Evolutionary conservation across 1,140 invertebrate genomes (phyloP).

Genomic region (Zaprionus capensis): DNA sequence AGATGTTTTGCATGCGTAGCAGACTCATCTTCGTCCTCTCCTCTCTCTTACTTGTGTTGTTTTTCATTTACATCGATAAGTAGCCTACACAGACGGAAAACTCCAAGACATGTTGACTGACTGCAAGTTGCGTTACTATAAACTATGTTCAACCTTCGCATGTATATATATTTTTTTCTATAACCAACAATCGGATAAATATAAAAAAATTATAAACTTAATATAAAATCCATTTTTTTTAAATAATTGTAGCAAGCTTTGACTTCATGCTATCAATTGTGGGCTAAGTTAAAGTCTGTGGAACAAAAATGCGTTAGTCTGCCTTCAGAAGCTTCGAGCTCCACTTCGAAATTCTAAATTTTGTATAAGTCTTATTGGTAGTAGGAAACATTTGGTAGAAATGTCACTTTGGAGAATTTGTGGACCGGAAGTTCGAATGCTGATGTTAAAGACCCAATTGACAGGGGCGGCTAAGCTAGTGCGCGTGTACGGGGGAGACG

Average conservation of each 20-base stretch:
- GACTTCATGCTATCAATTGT: background rate
- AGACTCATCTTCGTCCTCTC: slow-evolving; percentile 15
- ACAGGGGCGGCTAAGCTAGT: background rate
- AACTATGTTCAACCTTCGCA: too few relatives aligned
- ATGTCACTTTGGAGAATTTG: slow-evolving; percentile 1
- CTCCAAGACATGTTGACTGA: background rate
- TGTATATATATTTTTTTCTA: too few relatives aligned
- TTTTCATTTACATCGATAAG: slow-evolving; percentile 68
- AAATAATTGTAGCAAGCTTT: background rate
- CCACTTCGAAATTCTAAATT: background rate
- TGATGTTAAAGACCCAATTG: background rate
- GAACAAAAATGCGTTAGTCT: background rate
- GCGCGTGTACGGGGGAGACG: background rate
- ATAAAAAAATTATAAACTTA: too few relatives aligned
- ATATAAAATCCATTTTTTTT: too few relatives aligned
- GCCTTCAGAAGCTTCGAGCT: background rate
- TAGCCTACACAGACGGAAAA: slow-evolving; percentile 4
- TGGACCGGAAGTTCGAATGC: background rate
- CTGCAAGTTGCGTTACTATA: too few relatives aligned
- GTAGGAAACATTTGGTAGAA: background rate
- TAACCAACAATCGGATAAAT: too few relatives aligned
- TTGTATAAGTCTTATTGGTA: background rate
- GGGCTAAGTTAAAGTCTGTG: background rate
- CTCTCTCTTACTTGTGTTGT: slow-evolving; percentile 6
- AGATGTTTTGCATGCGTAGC: slow-evolving; percentile 63